These are phyloP conservation scores for Eptesicus fuscus DNA, from an alignment of 2,113 vertebrate species.

Conservation along the genomic window DNA sequence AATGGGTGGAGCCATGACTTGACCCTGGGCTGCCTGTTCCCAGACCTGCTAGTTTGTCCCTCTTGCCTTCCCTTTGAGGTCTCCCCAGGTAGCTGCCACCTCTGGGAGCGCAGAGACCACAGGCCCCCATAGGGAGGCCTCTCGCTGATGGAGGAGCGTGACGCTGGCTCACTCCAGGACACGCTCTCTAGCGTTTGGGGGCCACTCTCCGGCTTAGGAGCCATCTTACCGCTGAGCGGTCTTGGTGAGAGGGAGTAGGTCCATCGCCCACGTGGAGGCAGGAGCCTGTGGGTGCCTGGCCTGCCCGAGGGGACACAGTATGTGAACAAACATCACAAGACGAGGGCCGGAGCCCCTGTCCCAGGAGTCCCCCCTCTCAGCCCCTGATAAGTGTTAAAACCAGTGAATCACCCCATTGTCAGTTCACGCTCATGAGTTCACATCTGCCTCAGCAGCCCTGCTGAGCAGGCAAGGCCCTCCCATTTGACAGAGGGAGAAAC, in stretches of 20 bases:
- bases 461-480: neutral
- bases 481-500: neutral
- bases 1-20: too few species aligned
- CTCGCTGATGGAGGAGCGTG: rapidly evolving
- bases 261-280: neutral
- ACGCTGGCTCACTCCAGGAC: neutral
- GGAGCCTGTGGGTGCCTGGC: neutral
- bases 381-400: neutral
- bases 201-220: neutral
- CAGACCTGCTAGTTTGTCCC: neutral
- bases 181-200: rapidly evolving
- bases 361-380: neutral
- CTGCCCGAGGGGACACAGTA: neutral
- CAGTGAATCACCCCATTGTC: neutral
- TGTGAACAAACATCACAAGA: neutral
- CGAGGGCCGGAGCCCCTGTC: neutral
- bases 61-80: neutral
- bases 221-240: neutral
- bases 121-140: neutral
- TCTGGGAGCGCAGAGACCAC: neutral
- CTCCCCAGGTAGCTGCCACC: neutral
- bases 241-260: neutral
- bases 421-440: neutral
- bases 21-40: too few species aligned
- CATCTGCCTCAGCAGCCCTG: neutral